phyloP scores from a whole-genome alignment of 53 echinoderm and acorn worm species.

The Arbacia lixula region DNA sequence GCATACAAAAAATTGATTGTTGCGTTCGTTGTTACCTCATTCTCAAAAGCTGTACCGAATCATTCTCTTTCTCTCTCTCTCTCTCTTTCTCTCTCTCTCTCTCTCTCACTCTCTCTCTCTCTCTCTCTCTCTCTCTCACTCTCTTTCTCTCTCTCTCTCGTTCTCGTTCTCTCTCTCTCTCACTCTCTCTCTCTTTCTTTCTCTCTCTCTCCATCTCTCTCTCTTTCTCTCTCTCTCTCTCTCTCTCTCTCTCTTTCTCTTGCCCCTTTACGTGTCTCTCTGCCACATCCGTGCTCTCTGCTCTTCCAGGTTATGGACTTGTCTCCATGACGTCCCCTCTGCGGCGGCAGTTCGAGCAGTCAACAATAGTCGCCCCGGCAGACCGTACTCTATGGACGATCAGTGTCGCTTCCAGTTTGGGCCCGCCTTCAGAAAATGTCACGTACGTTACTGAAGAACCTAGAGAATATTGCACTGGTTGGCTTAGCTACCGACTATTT shows the following conservation, averaged over 20 bases:
- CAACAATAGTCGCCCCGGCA: conserved; percentile 1
- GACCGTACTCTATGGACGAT: conserved; percentile 33
- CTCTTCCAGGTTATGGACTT: conserved; percentile 3
- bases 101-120: neutral
- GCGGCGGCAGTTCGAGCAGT: conserved; percentile 2
- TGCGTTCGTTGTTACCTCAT: too few relatives aligned
- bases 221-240: neutral
- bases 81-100: neutral
- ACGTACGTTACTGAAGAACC: too few relatives aligned
- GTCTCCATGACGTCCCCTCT: conserved; percentile 15
- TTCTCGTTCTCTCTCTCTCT: neutral
- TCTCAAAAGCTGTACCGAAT: too few relatives aligned
- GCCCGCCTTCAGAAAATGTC: conserved; percentile 25
- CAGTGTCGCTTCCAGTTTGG: conserved; percentile 44
- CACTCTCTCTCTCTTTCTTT: neutral
- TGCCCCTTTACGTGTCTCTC: conserved; percentile 14
- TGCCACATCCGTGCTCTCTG: conserved; percentile 1
- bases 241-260: neutral
- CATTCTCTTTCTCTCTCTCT: neutral
- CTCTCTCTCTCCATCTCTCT: neutral
- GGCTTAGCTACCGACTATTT: too few relatives aligned
- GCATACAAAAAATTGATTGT: too few relatives aligned
- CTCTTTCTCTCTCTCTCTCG: neutral
- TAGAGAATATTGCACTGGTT: too few relatives aligned
- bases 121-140: neutral